Conservation (phyloP, 1,140 invertebrate genomes). For the Trigoniulus corallinus region DNA sequence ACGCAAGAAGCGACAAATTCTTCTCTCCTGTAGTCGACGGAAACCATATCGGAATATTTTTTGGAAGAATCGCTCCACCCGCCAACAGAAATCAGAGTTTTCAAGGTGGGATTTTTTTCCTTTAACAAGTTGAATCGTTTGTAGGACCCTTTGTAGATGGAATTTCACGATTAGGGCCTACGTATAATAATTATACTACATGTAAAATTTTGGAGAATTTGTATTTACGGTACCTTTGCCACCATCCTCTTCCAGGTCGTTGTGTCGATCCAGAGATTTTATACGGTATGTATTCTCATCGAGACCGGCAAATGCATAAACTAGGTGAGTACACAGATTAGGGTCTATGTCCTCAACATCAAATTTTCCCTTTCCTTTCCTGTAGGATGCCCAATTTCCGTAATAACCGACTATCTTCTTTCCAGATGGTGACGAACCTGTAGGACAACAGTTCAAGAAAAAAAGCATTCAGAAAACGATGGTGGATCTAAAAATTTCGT, state of each 20-base stretch:
- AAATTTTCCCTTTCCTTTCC: slow-evolving; percentile 43
- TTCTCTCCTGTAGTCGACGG: slow-evolving; percentile 32
- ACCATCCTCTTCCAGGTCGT: slow-evolving; percentile 51
- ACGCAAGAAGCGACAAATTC: slow-evolving; percentile 45
- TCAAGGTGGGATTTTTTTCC: slow-evolving; percentile 48
- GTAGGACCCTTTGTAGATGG: no score
- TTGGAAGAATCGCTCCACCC: slow-evolving; percentile 73
- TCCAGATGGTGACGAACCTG: no score
- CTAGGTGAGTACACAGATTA: slow-evolving; percentile 64
- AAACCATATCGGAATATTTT: slow-evolving; percentile 59
- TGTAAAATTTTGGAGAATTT: not conserved
- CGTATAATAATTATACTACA: not conserved
- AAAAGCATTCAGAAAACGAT: no score
- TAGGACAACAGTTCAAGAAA: no score
- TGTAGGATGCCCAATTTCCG: slow-evolving; percentile 56
- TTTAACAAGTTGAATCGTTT: slow-evolving; percentile 46
- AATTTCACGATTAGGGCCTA: not conserved
- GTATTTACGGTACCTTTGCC: slow-evolving; percentile 31
- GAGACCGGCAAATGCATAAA: slow-evolving; percentile 72
- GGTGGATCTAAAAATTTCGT: no score
- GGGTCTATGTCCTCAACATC: slow-evolving; percentile 50
- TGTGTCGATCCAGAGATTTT: slow-evolving; percentile 46
- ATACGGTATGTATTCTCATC: slow-evolving; percentile 44
- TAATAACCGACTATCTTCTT: slow-evolving; percentile 68
- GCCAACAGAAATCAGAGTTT: slow-evolving; percentile 60